Conservation (phyloP, 2,888 invertebrate genomes). For the Drosophila histrio region DNA sequence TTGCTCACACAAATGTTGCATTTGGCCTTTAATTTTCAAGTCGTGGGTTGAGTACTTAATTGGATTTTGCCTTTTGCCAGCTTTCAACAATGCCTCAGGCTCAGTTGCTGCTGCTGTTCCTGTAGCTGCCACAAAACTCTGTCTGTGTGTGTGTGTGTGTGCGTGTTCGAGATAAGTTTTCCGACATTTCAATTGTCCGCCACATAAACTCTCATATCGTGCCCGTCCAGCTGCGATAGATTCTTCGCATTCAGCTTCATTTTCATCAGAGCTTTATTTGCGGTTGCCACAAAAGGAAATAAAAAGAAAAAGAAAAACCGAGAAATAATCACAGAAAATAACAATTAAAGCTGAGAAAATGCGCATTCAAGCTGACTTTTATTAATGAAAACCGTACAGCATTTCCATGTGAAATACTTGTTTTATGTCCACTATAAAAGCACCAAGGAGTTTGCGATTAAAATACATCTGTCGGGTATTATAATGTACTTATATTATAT, state of each 20-base stretch:
- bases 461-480: neutral
- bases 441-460: neutral
- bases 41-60: slow-evolving; percentile 49
- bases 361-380: neutral
- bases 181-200: slow-evolving; percentile 49
- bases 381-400: neutral
- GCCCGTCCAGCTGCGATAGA: slow-evolving; percentile 20
- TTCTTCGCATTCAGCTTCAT: slow-evolving; percentile 23
- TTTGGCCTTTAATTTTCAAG: slow-evolving; percentile 39
- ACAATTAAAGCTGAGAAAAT: slow-evolving; percentile 14
- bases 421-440: neutral
- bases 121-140: neutral
- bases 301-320: neutral
- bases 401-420: neutral
- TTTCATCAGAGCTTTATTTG: slow-evolving; percentile 4
- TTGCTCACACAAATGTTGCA: slow-evolving; percentile 41
- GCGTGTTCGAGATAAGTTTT: slow-evolving; percentile 46
- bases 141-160: slow-evolving; percentile 14
- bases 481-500: neutral
- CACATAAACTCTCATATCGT: slow-evolving; percentile 24
- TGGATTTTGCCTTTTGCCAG: slow-evolving; percentile 44
- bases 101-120: neutral
- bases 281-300: neutral
- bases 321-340: neutral
- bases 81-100: slow-evolving; percentile 31